Evolutionary conservation across 2,113 vertebrate species (phyloP).

Genomic region (Sterrhoptilus dennistouni): DNA sequence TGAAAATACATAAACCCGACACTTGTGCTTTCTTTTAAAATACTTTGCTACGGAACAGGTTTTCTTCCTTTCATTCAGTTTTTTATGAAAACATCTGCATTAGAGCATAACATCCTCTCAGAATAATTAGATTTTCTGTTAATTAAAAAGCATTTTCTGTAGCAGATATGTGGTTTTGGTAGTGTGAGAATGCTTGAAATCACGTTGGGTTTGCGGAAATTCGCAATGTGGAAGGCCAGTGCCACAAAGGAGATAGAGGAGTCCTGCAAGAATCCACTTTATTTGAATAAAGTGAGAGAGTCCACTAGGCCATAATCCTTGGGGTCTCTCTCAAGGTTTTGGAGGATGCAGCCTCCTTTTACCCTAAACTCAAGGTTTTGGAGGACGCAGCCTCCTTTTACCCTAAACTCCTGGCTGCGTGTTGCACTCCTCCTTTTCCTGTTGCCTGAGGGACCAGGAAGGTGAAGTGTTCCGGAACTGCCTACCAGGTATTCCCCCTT

Average conservation of each 20-base stretch:
- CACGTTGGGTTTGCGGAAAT: rapidly evolving
- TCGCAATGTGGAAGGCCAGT: background rate
- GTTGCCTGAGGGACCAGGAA: background rate
- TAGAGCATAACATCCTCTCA: background rate
- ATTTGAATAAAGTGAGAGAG: background rate
- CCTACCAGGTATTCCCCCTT: background rate
- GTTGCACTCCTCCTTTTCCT: background rate
- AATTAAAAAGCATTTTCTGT: background rate
- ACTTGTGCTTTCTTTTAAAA: background rate
- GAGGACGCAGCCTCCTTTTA: background rate
- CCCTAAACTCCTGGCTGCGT: rapidly evolving
- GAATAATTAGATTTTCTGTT: background rate
- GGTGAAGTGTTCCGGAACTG: background rate
- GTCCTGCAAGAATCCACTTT: background rate
- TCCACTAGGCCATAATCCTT: background rate
- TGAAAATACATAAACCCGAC: background rate
- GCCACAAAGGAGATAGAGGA: background rate
- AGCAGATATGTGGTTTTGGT: background rate
- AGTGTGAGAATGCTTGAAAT: background rate
- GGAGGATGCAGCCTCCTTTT: background rate
- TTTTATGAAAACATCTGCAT: background rate
- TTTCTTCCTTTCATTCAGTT: background rate
- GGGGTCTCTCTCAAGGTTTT: background rate
- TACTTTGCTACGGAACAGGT: background rate
- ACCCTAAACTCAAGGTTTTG: background rate